Conservation (phyloP, 2,797 vertebrate genomes). For the Ara ararauna region DNA sequence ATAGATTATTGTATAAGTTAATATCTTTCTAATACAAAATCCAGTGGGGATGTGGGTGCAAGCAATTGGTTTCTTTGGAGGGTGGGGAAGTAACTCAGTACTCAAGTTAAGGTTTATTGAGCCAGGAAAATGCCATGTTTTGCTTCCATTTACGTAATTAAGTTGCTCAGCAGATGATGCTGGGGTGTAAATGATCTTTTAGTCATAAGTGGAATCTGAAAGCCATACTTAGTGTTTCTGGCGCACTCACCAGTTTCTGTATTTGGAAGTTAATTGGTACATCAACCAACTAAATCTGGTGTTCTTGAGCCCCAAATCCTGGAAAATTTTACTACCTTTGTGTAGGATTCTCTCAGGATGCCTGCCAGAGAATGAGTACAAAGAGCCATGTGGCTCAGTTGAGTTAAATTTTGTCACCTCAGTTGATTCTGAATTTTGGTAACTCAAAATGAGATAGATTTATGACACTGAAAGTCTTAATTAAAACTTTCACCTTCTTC, state of each 20-base stretch:
- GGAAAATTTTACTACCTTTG: not conserved
- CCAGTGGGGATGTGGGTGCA: not conserved
- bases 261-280: not conserved
- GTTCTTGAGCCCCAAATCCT: not conserved
- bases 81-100: not conserved
- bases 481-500: not conserved
- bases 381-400: not conserved
- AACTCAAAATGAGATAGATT: not conserved
- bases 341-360: not conserved
- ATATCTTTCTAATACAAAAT: not conserved
- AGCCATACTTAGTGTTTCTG: not conserved
- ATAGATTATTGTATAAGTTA: not conserved
- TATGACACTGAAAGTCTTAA: not conserved
- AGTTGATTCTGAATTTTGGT: not conserved
- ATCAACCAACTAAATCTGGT: not conserved
- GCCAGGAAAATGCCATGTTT: not conserved
- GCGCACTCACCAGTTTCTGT: fast-evolving
- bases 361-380: not conserved
- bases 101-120: not conserved
- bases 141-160: not conserved
- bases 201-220: not conserved
- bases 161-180: not conserved
- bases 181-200: not conserved
- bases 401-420: not conserved
- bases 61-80: not conserved